Evolutionary conservation across 2,113 vertebrate species (phyloP).

Genomic region (Melanerpes aurifrons): DNA sequence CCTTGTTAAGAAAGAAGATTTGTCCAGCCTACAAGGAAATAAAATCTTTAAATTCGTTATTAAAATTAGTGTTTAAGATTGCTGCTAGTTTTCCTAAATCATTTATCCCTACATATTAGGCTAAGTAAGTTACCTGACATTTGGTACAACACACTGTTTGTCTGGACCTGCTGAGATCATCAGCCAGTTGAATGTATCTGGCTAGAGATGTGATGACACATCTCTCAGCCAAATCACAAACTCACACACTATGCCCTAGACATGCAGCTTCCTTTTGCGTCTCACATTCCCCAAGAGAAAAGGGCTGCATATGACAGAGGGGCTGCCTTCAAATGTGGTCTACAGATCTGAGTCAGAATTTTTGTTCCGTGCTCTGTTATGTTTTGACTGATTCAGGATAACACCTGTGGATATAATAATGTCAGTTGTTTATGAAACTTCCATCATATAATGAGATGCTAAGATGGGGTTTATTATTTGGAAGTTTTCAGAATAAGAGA

Average conservation of each 20-base stretch:
- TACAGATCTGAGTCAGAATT: background rate
- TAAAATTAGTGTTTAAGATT: background rate
- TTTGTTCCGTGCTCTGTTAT: background rate
- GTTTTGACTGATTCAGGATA: background rate
- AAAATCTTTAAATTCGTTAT: background rate
- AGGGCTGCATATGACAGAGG: background rate
- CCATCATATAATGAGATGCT: background rate
- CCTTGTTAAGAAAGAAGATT: background rate
- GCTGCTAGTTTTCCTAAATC: background rate
- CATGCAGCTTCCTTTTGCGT: background rate
- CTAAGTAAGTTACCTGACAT: background rate
- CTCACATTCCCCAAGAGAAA: background rate
- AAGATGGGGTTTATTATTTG: background rate
- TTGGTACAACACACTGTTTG: background rate
- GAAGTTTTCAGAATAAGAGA: background rate
- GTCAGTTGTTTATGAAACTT: background rate
- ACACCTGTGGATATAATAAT: background rate
- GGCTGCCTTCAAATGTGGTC: background rate
- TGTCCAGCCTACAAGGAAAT: background rate
- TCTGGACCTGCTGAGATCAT: background rate
- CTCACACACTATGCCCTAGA: background rate
- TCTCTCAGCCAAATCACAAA: background rate
- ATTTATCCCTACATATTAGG: background rate
- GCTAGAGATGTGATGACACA: background rate
- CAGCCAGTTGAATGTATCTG: rapidly evolving